Base-by-base conservation (phyloP, 2,888 invertebrate species). In the Metalampra italica region DNA sequence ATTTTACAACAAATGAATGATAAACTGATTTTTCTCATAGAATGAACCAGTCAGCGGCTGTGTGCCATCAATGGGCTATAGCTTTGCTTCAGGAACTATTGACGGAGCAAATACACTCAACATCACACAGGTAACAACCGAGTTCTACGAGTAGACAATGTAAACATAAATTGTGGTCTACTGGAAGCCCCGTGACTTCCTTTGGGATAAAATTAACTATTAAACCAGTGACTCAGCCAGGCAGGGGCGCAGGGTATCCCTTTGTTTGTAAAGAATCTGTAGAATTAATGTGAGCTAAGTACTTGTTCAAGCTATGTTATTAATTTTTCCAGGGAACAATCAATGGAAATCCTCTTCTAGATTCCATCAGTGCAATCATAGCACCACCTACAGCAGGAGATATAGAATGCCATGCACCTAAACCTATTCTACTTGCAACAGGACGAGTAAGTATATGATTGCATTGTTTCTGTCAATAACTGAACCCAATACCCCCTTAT, bases 11-110 rank as follows among this genome's bases (percentile, higher is more conserved):
- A 22, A 22, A 22, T 22, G 22, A 22, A 22, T 22, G 5, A 22
- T 22, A 22, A 22, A 22, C 22, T 22, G 22, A 22, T 22, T 22
- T 22, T 2, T 5, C 22, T 22, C 5, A 2, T 11, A 89, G 87
- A 65, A 49, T 15, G 64, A 79, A 1, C 71, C 91, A 90, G 93
- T 92, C 0, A 78, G 68, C 1, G 95, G 95, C 0, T 97, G 96
- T 70, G 78, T 90, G 3, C 93, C 96, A 3, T 95, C 95, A 0
- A 92, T 97, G 72, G 94, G 97, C 91, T 95, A 95, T 80, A 95
- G 94, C 68, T 96, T 97, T 72, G 96, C 95, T 0, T 94, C 95
- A 0, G 95, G 95, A 1, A 95, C 95, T 0, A 94, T 92, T 0
- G 95, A 95, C 63, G 95, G 95, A 0, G 94, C 94, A 0, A 95